phyloP scores from a whole-genome alignment of 1,140 invertebrate genomes.

The Drosophila neocordata region DNA sequence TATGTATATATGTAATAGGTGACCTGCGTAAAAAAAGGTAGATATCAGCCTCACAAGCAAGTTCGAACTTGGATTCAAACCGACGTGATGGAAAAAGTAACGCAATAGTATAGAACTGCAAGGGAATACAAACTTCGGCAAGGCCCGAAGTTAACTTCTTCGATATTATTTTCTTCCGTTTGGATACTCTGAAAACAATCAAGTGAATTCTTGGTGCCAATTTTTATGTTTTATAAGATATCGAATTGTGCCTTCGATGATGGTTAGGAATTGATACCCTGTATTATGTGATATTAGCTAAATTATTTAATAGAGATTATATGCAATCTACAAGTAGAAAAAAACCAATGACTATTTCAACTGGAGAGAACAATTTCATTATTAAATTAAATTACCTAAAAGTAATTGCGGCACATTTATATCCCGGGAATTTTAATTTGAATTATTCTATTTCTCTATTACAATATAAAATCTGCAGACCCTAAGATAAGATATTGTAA shows the following conservation, averaged over 20 bases:
- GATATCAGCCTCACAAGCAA: too few relatives aligned
- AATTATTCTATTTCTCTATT: neutral
- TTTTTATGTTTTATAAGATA: slow-evolving; percentile 58
- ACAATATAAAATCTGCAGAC: neutral
- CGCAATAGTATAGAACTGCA: too few relatives aligned
- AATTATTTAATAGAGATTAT: slow-evolving; percentile 49
- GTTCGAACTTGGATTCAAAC: too few relatives aligned
- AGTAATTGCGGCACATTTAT: neutral
- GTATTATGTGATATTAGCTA: slow-evolving; percentile 73
- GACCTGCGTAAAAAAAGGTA: too few relatives aligned
- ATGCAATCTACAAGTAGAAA: neutral
- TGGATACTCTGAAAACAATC: slow-evolving; percentile 54
- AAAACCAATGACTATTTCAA: neutral
- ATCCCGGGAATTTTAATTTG: neutral
- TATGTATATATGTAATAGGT: too few relatives aligned
- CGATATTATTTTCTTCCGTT: slow-evolving; percentile 21
- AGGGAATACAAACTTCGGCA: too few relatives aligned
- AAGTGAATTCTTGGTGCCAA: slow-evolving; percentile 83
- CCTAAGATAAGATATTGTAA: neutral
- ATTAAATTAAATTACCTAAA: neutral
- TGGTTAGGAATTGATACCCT: slow-evolving; percentile 66
- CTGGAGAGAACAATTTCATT: neutral
- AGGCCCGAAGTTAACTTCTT: too few relatives aligned
- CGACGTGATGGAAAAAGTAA: too few relatives aligned
- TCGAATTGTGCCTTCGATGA: slow-evolving; percentile 57